A percentile compares a stretch with the other conserved stretches of the same genome.
Conservation (phyloP, 2,888 invertebrate genomes). For the Aelia acuminata region DNA sequence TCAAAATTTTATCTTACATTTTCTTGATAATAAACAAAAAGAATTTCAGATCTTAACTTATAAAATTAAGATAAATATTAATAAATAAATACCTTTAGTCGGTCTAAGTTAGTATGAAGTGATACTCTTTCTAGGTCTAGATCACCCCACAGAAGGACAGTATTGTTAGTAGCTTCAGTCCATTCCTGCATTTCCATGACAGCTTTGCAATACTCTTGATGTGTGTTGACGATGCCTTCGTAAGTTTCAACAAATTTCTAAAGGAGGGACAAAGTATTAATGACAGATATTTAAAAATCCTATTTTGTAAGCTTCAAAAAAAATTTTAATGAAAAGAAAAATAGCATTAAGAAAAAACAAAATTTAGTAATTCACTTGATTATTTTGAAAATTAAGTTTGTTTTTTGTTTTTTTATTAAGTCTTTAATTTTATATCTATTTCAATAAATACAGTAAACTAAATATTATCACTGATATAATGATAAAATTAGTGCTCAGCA, state of each 20-base stretch:
- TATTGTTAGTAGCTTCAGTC: constrained; percentile 86
- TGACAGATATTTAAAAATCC: not conserved
- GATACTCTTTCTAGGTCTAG: constrained; percentile 86
- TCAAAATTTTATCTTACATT: too few relatives aligned
- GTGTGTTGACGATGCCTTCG: constrained; percentile 89
- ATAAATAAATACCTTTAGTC: constrained; percentile 74
- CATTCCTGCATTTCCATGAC: constrained; percentile 90
- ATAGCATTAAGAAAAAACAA: too few relatives aligned
- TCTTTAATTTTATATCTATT: not conserved
- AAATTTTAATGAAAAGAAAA: too few relatives aligned
- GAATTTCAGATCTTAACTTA: too few relatives aligned
- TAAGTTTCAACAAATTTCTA: constrained; percentile 84
- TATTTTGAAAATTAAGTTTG: not conserved
- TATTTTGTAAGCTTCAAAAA: too few relatives aligned
- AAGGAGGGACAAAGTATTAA: constrained; percentile 60
- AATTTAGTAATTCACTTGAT: too few relatives aligned
- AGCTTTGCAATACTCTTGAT: constrained; percentile 89
- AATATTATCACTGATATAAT: too few relatives aligned
- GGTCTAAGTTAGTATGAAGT: constrained; percentile 87
- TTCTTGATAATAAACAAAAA: too few relatives aligned
- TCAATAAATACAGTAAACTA: not conserved
- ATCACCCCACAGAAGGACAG: constrained; percentile 87
- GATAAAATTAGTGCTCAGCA: too few relatives aligned
- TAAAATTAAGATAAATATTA: too few relatives aligned
- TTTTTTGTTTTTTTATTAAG: not conserved